Conservation (phyloP, 1,140 invertebrate genomes). For the Bicyclus anynana region DNA sequence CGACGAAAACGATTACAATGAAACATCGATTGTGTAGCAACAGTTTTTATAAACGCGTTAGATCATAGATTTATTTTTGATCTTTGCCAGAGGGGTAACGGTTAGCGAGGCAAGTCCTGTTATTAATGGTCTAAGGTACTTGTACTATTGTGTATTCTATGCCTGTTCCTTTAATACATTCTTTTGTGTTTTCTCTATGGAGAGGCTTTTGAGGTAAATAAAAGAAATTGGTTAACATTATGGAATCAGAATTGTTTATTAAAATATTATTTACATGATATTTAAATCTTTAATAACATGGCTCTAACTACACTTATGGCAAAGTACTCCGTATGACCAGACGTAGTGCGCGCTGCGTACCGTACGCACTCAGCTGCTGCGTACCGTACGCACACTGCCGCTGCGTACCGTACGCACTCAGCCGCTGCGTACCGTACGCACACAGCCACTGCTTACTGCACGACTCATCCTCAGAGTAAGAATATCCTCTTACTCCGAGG, state of each 20-base stretch:
- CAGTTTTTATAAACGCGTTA: too few relatives aligned
- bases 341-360: too few relatives aligned
- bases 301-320: slow-evolving; percentile 46
- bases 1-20: too few relatives aligned
- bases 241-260: slow-evolving; percentile 59
- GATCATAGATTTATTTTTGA: too few relatives aligned
- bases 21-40: too few relatives aligned
- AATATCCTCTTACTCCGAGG: neutral
- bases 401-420: slow-evolving; percentile 9
- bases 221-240: slow-evolving; percentile 40
- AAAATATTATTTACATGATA: slow-evolving; percentile 57
- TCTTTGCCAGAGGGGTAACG: too few relatives aligned
- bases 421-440: neutral
- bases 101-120: too few relatives aligned
- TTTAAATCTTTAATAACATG: slow-evolving; percentile 37
- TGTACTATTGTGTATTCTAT: too few relatives aligned
- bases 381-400: slow-evolving; percentile 3
- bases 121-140: too few relatives aligned
- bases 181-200: too few relatives aligned
- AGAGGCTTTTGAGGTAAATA: neutral
- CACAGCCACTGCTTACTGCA: slow-evolving; percentile 10
- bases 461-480: neutral
- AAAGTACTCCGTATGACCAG: too few relatives aligned
- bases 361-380: slow-evolving; percentile 2
- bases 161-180: too few relatives aligned